phyloP scores from a whole-genome alignment of 2,113 vertebrate species.

The Ahaetulla prasina region DNA sequence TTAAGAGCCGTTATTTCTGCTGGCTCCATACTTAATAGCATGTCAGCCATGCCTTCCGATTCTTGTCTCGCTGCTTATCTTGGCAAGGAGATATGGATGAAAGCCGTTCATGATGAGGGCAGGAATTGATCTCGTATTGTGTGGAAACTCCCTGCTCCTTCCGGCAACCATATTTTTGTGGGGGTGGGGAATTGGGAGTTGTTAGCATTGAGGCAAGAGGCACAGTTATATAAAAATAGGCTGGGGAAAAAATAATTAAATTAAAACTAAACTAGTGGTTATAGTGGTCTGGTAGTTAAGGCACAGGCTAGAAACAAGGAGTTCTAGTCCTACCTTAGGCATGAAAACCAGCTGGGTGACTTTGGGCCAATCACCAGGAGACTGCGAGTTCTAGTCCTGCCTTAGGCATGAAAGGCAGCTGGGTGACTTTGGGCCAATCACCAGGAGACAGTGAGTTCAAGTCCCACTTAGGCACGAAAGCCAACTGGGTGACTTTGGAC shows the following conservation, averaged over 20 bases:
- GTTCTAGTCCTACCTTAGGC: too few relatives aligned
- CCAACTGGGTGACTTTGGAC: too few relatives aligned
- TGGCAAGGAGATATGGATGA: background rate
- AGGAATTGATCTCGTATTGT: slow-evolving; percentile 2
- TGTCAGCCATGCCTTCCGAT: background rate
- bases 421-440: too few relatives aligned
- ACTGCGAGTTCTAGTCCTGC: rapidly evolving
- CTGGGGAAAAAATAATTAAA: background rate
- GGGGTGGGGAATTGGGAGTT: background rate
- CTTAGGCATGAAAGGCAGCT: too few relatives aligned
- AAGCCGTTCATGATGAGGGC: background rate
- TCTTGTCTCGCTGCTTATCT: slow-evolving; percentile 5
- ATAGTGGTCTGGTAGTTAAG: background rate
- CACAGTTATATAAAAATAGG: background rate
- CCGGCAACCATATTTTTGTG: background rate
- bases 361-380: too few relatives aligned
- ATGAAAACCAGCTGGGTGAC: too few relatives aligned
- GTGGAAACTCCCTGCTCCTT: background rate
- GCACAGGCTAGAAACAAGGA: background rate
- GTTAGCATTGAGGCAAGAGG: background rate
- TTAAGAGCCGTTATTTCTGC: slow-evolving; percentile 3
- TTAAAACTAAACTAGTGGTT: background rate
- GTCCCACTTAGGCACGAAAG: too few relatives aligned
- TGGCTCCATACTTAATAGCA: slow-evolving; percentile 6
- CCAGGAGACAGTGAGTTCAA: too few relatives aligned